Evolutionary conservation across 2,888 invertebrate species (phyloP), one percentile per base, ranked within the genome.

Genomic region (Romanomermis culicivorax): DNA sequence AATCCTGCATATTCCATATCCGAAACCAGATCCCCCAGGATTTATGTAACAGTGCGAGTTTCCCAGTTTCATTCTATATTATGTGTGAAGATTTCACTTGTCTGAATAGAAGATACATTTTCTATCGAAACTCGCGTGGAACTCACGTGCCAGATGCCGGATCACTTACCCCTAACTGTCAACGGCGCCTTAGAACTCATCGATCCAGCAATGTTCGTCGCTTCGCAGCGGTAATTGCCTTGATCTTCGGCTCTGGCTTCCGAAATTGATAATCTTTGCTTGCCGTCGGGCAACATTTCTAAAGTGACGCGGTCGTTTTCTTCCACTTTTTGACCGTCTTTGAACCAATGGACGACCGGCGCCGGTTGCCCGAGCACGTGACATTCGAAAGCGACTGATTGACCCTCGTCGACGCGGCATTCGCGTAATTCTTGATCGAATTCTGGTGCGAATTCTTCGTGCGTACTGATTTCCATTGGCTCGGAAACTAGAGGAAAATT

Each of bases 401-500:
- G 85, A 53, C 89, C 89, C 67, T 88, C 88, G 82, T 86, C 86
- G 2, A 88, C 80, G 56, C 79, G 78, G 7, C 80, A 72, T 2
- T 84, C 79, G 54, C 79, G 74, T 59, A 89, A 75, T 58, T 80
- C 79, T 65, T 78, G 77, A 25, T 80, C 72, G 67, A 93, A 84
- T 61, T 77, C 75, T 30, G 91, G 91, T 42, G 83, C 80, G 23
- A 57, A 55, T 55, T 63, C 61, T 23, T 59, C 58, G 7, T 2
- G 2, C 3, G 30, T 20, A 29, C 52, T 50, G 24, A 55, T 29
- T 51, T 55, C 55, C 55, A 53, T 51, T 14, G 36, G 23, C 20
- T 54, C 23, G 3, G 54, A 42, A 3, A 20, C 55, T 55, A n/a
- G 3, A 53, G 26, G 26, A 51, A 29, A 45, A 36, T 36, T 36